phyloP scores from a whole-genome alignment of 1,140 invertebrate species.

The Brevipalpus yothersi region DNA sequence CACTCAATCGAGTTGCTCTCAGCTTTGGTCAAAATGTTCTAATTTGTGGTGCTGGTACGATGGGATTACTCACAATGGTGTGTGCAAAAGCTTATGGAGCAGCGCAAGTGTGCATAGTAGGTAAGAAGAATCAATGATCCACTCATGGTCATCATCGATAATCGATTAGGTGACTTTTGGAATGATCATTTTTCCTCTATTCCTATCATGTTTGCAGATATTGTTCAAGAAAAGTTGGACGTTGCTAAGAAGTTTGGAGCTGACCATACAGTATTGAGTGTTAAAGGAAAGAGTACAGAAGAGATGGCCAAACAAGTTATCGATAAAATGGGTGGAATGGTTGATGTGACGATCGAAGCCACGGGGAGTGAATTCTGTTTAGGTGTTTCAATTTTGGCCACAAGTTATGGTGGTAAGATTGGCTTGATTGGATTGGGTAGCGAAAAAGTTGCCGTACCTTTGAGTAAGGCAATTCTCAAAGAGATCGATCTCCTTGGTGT shows the following conservation, averaged over 20 bases:
- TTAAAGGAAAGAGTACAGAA: conserved; percentile 22
- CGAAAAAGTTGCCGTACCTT: conserved; percentile 45
- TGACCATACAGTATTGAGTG: conserved; percentile 36
- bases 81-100: conserved; percentile 1
- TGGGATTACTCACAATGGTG: conserved; percentile 42
- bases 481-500: conserved; percentile 77
- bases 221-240: conserved; percentile 16
- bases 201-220: conserved; percentile 12
- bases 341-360: conserved; percentile 7
- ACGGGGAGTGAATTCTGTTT: conserved; percentile 38
- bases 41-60: conserved; percentile 67
- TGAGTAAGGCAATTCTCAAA: conserved; percentile 44
- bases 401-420: conserved; percentile 36
- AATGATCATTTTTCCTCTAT: background rate
- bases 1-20: conserved; percentile 50
- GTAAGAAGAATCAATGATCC: background rate
- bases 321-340: conserved; percentile 25
- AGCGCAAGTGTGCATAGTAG: background rate
- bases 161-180: background rate
- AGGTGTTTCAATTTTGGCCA: conserved; percentile 33
- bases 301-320: conserved; percentile 35
- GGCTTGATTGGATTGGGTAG: conserved; percentile 65
- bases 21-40: conserved; percentile 46
- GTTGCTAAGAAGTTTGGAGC: conserved; percentile 56
- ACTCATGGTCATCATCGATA: background rate